Evolutionary conservation across 2,797 vertebrate species (phyloP), one percentile per base, ranked within the genome.

Genomic region (Cirrhinus molitorella): DNA sequence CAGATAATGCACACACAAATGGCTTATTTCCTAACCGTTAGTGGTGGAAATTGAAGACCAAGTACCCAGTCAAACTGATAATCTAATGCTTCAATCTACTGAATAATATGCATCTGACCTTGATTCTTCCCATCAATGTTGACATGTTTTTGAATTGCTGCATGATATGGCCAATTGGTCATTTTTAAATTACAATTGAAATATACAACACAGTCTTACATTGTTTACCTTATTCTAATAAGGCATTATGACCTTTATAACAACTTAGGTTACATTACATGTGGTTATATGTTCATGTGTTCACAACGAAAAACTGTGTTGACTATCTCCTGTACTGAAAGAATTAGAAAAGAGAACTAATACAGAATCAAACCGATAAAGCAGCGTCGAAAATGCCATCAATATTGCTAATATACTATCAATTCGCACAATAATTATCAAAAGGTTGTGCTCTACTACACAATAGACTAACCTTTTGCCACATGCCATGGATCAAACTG

Each of bases 401-500:
- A 65, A 34, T 31, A 63, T 63, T 63, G 61, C 16, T 65, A 65
- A 65, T 16, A 31, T 63, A 12, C 59, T 17, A 63, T 17, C 14
- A 63, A 17, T 63, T 63, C 25, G 13, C 61, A 63, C 47, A 49
- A 2, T 17, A 63, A 63, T 12, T 34, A 65, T 65, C 61, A 17
- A 65, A 5, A 65, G 63, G 63, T 66, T 40, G 31, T 66, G 31
- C 63, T 66, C 34, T 66, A 40, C 34, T 37, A 34, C 31, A 25
- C 43, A 21, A 10, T 6, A 55, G 51, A 77, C 74, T 59, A 61
- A 77, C 74, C 74, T 77, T 77, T 77, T 25, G 74, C 17, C 53
- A 77, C 31, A 59, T 61, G 74, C 34, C 55, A 61, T 25, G 16
- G 71, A 47, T 74, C 71, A 74, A 74, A 74, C 47, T 74, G 47